Evolutionary conservation across 2,113 vertebrate genomes (phyloP).

Genomic region (Tringa solitaria): DNA sequence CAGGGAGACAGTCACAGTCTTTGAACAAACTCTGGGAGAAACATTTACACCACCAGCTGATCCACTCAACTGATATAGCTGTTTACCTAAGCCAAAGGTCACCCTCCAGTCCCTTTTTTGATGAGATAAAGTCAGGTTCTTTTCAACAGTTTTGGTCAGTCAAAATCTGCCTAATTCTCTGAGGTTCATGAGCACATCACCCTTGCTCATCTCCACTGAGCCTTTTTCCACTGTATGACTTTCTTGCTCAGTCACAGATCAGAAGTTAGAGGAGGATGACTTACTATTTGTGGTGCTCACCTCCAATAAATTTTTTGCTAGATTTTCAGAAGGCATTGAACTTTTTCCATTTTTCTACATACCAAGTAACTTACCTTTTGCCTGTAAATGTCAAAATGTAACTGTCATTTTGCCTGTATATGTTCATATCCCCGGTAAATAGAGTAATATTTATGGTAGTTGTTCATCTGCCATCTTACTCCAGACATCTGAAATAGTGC

Average conservation of each 20-base stretch:
- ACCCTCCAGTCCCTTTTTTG: background rate
- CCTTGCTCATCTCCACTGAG: background rate
- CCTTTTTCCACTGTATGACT: background rate
- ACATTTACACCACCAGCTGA: background rate
- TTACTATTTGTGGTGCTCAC: background rate
- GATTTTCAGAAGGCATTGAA: background rate
- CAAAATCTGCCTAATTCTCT: background rate
- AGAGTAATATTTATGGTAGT: background rate
- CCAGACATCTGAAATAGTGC: background rate
- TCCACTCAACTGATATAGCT: background rate
- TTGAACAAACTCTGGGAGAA: background rate
- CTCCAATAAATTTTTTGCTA: background rate
- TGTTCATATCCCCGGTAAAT: background rate
- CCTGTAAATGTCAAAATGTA: background rate
- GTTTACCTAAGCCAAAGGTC: background rate
- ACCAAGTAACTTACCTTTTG: background rate
- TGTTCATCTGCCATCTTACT: background rate
- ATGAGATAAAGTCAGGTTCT: background rate
- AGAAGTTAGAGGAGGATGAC: background rate
- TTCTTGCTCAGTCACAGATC: background rate
- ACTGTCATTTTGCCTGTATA: background rate
- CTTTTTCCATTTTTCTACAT: background rate
- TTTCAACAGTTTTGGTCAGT: background rate
- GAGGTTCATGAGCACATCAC: fast-evolving
- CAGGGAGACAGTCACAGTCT: background rate